phyloP scores from a whole-genome alignment of 2,888 invertebrate genomes.

The Stenurella melanura region DNA sequence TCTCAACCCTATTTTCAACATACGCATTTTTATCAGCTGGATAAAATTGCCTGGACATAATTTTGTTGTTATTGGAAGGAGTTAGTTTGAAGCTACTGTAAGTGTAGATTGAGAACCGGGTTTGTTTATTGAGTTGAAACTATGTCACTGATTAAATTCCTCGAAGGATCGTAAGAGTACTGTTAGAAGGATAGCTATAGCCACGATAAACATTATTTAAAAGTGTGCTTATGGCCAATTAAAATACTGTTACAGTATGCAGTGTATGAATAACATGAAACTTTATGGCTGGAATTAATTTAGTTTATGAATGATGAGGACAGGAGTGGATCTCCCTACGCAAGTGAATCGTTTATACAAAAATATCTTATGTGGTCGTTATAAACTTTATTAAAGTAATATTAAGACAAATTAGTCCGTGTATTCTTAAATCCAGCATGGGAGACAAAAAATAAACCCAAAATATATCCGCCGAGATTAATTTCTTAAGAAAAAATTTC shows the following conservation, averaged over 20 bases:
- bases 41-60: background rate
- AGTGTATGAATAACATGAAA: background rate
- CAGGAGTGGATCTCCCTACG: background rate
- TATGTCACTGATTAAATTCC: background rate
- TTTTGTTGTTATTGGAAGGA: background rate
- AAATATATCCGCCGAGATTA: too few relatives aligned
- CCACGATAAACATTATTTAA: background rate
- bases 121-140: too few relatives aligned
- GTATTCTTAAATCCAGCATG: too few relatives aligned
- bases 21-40: too few relatives aligned
- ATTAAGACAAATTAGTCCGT: too few relatives aligned
- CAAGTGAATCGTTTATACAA: background rate
- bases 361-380: too few relatives aligned
- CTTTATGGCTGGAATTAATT: background rate
- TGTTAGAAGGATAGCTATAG: background rate
- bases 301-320: background rate
- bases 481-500: too few relatives aligned
- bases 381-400: too few relatives aligned
- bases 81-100: background rate
- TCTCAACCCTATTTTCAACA: too few relatives aligned
- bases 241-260: background rate
- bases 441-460: too few relatives aligned
- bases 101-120: too few relatives aligned
- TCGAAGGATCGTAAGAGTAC: background rate
- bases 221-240: conserved; percentile 1